Evolutionary conservation across 2,797 vertebrate genomes (phyloP).

Genomic region (Chiloscyllium punctatum): DNA sequence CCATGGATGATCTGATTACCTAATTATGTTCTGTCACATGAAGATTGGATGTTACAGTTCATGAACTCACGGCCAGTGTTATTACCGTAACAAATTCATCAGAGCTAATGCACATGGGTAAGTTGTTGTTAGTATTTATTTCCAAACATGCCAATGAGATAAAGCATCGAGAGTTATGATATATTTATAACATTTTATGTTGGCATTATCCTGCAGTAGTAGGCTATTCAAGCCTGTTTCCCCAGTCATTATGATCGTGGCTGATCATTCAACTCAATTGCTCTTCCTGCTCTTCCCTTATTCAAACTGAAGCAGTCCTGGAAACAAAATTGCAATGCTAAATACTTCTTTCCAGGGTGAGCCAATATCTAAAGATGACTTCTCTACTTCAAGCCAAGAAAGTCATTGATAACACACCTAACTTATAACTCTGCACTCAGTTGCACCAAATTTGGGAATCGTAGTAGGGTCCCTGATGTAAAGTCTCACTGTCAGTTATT

Average conservation of each 20-base stretch:
- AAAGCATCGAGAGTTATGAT: not conserved
- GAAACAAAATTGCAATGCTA: too few species aligned
- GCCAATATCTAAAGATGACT: not conserved
- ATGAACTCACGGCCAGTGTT: not conserved
- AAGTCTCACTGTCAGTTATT: not conserved
- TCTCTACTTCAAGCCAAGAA: not conserved
- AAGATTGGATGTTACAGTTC: not conserved
- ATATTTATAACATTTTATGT: not conserved
- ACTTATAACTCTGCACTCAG: not conserved
- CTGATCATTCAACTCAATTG: too few species aligned
- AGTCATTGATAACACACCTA: not conserved
- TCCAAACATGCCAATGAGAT: too few species aligned
- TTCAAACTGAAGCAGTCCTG: not conserved
- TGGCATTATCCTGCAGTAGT: not conserved
- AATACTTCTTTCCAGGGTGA: too few species aligned
- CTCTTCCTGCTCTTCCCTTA: too few species aligned
- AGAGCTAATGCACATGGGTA: not conserved
- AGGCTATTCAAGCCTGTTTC: too few species aligned
- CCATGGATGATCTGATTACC: not conserved
- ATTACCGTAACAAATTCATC: not conserved
- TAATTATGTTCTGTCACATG: not conserved
- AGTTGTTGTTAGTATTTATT: not conserved
- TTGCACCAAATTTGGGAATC: not conserved
- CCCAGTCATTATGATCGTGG: too few species aligned
- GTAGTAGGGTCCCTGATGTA: not conserved